phyloP scores from a whole-genome alignment of 2,888 invertebrate species.

The Loripinus fragilis region DNA sequence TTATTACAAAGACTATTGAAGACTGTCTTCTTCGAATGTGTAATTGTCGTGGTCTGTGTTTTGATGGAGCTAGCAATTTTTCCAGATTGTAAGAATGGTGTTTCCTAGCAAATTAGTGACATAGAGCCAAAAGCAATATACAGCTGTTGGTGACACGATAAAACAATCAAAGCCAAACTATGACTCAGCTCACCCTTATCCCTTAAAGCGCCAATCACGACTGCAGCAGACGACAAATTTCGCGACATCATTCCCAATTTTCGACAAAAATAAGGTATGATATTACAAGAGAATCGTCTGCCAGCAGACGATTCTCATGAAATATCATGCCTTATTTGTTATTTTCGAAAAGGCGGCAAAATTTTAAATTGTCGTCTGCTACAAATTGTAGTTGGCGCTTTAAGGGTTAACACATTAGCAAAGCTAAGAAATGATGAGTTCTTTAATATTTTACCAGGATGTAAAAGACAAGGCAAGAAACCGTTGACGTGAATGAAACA shows the following conservation, averaged over 20 bases:
- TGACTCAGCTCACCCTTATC: constrained; percentile 19
- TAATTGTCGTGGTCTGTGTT: constrained; percentile 57
- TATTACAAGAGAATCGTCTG: no score
- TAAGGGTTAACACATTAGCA: constrained; percentile 14
- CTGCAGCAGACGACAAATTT: no score
- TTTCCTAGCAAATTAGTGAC: constrained; percentile 24
- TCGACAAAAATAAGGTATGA: no score
- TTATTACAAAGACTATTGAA: constrained; percentile 18
- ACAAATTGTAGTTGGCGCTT: no score
- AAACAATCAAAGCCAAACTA: constrained; percentile 34
- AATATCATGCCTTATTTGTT: no score
- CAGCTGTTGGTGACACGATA: constrained; percentile 43
- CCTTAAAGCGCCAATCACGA: no score
- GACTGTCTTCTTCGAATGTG: neutral
- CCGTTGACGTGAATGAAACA: constrained; percentile 33
- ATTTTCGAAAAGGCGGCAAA: no score
- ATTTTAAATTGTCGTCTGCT: no score
- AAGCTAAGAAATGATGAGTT: constrained; percentile 25
- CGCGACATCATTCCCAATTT: no score
- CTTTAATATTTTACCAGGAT: constrained; percentile 30
- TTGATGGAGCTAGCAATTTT: constrained; percentile 51
- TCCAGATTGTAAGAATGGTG: constrained; percentile 47
- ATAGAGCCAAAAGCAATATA: constrained; percentile 45
- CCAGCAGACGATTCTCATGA: no score
- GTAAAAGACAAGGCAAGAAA: constrained; percentile 25